Evolutionary conservation across 2,888 invertebrate genomes (phyloP).

Genomic region (Aphidoletes aphidimyza): DNA sequence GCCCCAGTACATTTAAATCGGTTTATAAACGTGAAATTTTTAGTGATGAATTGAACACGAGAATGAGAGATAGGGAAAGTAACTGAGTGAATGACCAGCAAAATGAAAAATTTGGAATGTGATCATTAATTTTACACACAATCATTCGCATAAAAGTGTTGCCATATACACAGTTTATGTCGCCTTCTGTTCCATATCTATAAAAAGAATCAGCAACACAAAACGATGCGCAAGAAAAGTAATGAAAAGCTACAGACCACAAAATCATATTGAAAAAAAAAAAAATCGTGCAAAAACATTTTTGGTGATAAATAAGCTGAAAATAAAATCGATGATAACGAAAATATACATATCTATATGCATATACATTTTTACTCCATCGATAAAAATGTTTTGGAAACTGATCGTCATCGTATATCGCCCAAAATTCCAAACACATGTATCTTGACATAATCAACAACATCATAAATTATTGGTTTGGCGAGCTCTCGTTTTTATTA

Average conservation of each 20-base stretch:
- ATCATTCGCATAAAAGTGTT: too few species aligned
- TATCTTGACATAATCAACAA: background rate
- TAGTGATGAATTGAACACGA: background rate
- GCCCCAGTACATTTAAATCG: background rate
- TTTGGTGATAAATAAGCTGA: too few species aligned
- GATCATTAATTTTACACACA: conserved; percentile 31
- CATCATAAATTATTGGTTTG: background rate
- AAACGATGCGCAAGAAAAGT: too few species aligned
- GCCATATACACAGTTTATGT: too few species aligned
- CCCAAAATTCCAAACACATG: background rate
- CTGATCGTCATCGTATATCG: background rate
- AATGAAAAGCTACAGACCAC: too few species aligned
- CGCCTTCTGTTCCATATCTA: too few species aligned
- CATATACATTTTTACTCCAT: background rate
- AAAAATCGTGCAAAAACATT: too few species aligned
- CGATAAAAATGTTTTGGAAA: background rate
- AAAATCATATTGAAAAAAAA: too few species aligned
- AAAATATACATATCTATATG: background rate
- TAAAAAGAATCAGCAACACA: too few species aligned
- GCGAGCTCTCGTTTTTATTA: background rate
- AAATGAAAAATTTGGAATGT: conserved; percentile 19
- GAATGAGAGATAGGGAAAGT: background rate
- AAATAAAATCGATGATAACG: too few species aligned
- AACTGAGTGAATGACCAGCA: background rate
- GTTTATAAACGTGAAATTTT: background rate